Evolutionary conservation across 2,888 invertebrate species (phyloP), one percentile per base, ranked within the genome.

Genomic region (Alloplasta piceator): DNA sequence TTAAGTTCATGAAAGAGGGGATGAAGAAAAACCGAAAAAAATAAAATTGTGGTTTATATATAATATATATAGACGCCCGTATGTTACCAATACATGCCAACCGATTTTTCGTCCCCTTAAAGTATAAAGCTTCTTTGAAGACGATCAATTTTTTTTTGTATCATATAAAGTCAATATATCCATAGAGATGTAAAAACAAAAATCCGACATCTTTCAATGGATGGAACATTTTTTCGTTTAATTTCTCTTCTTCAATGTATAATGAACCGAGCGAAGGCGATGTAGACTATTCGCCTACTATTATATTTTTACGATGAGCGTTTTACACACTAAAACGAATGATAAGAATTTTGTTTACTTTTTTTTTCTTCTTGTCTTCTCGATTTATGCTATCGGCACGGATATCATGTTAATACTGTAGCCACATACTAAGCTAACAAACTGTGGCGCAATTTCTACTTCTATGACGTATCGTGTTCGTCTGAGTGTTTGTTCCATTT

Each of bases 351-450:
- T 74, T 26, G 26, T 26, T 26, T 52, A 46, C 64, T 73, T 46
- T 80, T 64, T 48, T 70, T 36, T 39, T 61, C 26, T 26, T 26
- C 26, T 26, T 26, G 26, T 26, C 26, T 26, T 26, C 70, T 81
- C 60, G 41, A 67, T 79, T 85, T 84, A 80, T 68, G 52, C 80
- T 85, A 79, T 85, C 82, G 79, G 83, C 85, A 86, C 82, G 80
- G 66, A 85, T 84, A 85, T 83, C 83, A 80, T 79, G 71, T 76
- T 85, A 85, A 88, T 87, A 87, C 83, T 86, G 86, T 68, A 85
- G 76, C 84, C 85, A 84, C 85, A 78, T 78, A 80, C 81, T 73
- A 74, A 80, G 73, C 80, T 79, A 78, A 66, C 64, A 77, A 80
- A 60, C 74, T 82, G 79, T 58, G 73, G 77, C 73, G 43, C 5